These are phyloP conservation scores for Pagrus major DNA, from an alignment of 2,113 vertebrate species.

Conservation along the genomic window DNA sequence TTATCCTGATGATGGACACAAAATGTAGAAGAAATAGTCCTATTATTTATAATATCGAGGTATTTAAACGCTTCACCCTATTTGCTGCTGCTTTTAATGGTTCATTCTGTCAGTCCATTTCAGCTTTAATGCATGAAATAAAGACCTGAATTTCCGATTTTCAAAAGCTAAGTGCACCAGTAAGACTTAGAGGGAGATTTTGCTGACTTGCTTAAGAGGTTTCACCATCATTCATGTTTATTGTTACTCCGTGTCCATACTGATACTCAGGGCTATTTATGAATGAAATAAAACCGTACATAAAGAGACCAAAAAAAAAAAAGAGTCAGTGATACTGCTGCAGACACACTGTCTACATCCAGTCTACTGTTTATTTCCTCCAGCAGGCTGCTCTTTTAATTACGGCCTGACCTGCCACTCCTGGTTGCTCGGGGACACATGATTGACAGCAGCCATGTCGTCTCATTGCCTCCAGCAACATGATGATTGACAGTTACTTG, in stretches of 20 bases:
- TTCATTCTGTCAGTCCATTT: not conserved
- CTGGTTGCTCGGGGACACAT: slow-evolving; percentile 34
- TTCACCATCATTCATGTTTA: not conserved
- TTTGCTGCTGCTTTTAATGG: not conserved
- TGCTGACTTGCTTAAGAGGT: not conserved
- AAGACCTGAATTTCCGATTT: not conserved
- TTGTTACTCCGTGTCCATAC: not conserved
- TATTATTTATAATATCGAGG: not conserved
- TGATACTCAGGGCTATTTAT: not conserved
- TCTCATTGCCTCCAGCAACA: slow-evolving; percentile 11
- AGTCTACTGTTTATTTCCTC: slow-evolving; percentile 24
- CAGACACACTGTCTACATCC: slow-evolving; percentile 22
- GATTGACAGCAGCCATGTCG: slow-evolving; percentile 35
- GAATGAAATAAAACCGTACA: not conserved
- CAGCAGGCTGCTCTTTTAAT: slow-evolving; percentile 28
- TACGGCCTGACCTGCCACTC: slow-evolving; percentile 3
- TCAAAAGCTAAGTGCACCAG: not conserved
- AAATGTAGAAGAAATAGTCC: not conserved
- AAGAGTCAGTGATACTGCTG: not conserved
- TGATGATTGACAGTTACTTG: slow-evolving; percentile 50
- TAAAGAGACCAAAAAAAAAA: not conserved
- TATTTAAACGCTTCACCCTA: not conserved
- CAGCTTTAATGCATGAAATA: not conserved
- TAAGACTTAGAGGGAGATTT: not conserved
- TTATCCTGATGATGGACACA: not conserved